Conservation (phyloP, 1,140 invertebrate species). For the Calliopsis andreniformis region DNA sequence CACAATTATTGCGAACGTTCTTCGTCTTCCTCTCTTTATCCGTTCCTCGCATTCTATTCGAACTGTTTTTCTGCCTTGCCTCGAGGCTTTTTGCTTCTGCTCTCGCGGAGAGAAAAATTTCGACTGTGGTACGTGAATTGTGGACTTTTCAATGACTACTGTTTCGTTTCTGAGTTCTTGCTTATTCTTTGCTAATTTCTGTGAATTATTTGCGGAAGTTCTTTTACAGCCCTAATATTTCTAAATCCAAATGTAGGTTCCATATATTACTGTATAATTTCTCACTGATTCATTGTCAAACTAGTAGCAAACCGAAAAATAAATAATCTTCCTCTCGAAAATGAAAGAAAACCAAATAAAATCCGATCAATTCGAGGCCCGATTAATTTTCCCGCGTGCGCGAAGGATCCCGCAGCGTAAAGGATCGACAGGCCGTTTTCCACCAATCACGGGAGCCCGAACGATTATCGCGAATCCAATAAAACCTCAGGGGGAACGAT, state of each 20-base stretch:
- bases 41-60: constrained; percentile 50
- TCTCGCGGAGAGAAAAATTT: constrained; percentile 3
- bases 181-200: too few relatives aligned
- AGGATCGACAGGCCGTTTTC: constrained; percentile 21
- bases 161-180: too few relatives aligned
- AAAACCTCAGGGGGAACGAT: not conserved
- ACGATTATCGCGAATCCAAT: constrained; percentile 46
- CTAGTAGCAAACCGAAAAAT: too few relatives aligned
- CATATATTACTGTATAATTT: too few relatives aligned
- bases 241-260: too few relatives aligned
- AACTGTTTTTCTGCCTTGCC: constrained; percentile 70
- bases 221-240: too few relatives aligned
- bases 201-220: too few relatives aligned
- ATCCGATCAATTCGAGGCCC: not conserved
- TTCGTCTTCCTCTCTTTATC: constrained; percentile 41
- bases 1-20: constrained; percentile 75
- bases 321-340: too few relatives aligned
- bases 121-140: too few relatives aligned
- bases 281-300: too few relatives aligned
- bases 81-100: constrained; percentile 24
- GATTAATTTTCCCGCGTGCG: constrained; percentile 4
- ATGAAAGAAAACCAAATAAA: not conserved
- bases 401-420: constrained; percentile 13
- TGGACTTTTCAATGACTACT: too few relatives aligned
- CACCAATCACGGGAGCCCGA: constrained; percentile 23